Evolutionary conservation across 2,113 vertebrate genomes (phyloP), one percentile per base, ranked within the genome.

Genomic region (Bucco capensis): DNA sequence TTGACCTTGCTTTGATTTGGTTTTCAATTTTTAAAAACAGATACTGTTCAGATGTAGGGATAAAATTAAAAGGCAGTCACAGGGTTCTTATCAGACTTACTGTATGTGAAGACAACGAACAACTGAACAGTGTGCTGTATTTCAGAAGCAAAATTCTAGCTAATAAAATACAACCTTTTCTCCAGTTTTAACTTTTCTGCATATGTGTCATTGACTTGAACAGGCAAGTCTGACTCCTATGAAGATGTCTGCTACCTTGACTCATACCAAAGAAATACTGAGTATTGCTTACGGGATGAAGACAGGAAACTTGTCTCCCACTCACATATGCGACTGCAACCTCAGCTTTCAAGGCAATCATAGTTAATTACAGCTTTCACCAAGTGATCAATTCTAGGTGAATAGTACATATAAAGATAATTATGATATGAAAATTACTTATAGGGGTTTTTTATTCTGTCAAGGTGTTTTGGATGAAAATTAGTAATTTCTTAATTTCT

Each of bases 161-260:
- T 92, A 86, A 64, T 86, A 87, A 93, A 91, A 91, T 24, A 71
- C 28, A 78, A 91, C 88, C 86, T 86, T 86, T 93, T 94, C 88
- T 92, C 86, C 35, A 86, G 46, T 90, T 90, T 81, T 66, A 90
- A 19, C 53, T 72, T 46, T 82, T 83, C 51, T 64, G 67, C 2
- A 1, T n/a, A 14, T 86, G 62, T 95, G 86, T 83, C 90, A 88
- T 28, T 93, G 74, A 90, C 83, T 96, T 94, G 86, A 95, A 92
- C 88, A 75, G 94, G 86, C 80, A 94, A 93, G 88, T 72, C 88
- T 81, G 73, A 75, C 46, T 82, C 61, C 64, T 40, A 30, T 25
- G 54, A 72, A 95, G 14, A 37, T 78, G 66, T 57, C 47, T 88
- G 30, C 38, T 86, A 40, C 40, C 42, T 69, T 92, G 83, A 90